phyloP scores from a whole-genome alignment of 2,797 vertebrate genomes.

The Danio aesculapii region DNA sequence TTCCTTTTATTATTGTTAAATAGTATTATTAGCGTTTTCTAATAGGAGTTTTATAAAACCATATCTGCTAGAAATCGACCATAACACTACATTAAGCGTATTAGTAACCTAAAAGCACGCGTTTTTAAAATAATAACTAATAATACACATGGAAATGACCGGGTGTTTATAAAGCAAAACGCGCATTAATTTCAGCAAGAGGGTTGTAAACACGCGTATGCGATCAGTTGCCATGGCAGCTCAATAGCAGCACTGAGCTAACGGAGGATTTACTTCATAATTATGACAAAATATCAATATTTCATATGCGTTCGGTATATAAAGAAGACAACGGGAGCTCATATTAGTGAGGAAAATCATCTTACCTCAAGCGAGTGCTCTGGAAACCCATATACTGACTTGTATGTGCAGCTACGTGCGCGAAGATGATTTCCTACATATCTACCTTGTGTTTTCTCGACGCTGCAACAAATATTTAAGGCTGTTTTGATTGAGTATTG shows the following conservation, averaged over 20 bases:
- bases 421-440: constrained; percentile 8
- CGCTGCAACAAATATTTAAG: not conserved
- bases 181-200: not conserved
- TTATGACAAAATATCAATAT: not conserved
- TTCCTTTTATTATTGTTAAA: too few relatives aligned
- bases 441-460: not conserved
- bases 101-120: not conserved
- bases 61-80: not conserved
- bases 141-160: not conserved
- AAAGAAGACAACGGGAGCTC: not conserved
- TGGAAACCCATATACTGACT: constrained; percentile 15
- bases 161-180: not conserved
- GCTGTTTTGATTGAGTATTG: not conserved
- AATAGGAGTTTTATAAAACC: not conserved
- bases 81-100: not conserved
- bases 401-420: constrained; percentile 22
- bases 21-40: too few relatives aligned
- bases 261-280: not conserved
- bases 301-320: not conserved
- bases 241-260: constrained; percentile 6
- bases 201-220: constrained; percentile 29
- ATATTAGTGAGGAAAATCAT: not conserved
- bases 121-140: not conserved
- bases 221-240: constrained; percentile 59
- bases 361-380: constrained; percentile 37